These are phyloP conservation scores for Protosalanx chinensis DNA, from an alignment of 2,797 vertebrate species.

Conservation along the genomic window DNA sequence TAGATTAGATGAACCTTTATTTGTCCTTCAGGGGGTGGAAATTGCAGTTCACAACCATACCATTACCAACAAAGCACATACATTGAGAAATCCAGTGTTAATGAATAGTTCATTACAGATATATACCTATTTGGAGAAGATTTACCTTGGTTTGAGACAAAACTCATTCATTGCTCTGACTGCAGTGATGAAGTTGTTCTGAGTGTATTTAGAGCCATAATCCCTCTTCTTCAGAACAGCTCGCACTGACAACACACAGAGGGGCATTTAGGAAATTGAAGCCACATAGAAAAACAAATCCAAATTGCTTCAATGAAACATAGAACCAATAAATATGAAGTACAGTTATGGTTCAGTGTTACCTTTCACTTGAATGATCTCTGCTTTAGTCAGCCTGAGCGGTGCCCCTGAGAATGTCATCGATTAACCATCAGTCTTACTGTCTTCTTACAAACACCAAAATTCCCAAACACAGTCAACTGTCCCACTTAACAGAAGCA, in stretches of 20 bases:
- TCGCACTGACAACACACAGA: conserved; percentile 76
- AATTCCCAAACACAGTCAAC: not conserved
- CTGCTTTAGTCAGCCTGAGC: conserved; percentile 65
- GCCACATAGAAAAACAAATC: not conserved
- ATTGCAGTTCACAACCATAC: too few relatives aligned
- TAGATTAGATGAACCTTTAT: too few relatives aligned
- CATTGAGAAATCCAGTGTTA: not conserved
- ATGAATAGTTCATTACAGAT: not conserved
- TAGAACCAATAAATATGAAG: not conserved
- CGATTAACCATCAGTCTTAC: not conserved
- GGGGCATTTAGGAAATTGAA: not conserved
- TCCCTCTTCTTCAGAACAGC: conserved; percentile 97
- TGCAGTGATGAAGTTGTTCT: conserved; percentile 99
- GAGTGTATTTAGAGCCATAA: conserved; percentile 92
- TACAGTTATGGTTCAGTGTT: conserved; percentile 36
- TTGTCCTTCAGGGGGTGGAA: too few relatives aligned
- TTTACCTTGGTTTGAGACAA: conserved; percentile 95
- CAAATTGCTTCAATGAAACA: not conserved
- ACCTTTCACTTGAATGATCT: conserved; percentile 97
- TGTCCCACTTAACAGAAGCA: conserved; percentile 16
- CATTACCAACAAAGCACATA: not conserved
- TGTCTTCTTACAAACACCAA: not conserved
- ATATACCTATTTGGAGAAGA: not conserved
- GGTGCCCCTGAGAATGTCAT: conserved; percentile 35
- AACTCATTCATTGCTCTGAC: conserved; percentile 99